Evolutionary conservation across 2,888 invertebrate species (phyloP), one percentile per base, ranked within the genome.

Genomic region (Drosophila putrida): DNA sequence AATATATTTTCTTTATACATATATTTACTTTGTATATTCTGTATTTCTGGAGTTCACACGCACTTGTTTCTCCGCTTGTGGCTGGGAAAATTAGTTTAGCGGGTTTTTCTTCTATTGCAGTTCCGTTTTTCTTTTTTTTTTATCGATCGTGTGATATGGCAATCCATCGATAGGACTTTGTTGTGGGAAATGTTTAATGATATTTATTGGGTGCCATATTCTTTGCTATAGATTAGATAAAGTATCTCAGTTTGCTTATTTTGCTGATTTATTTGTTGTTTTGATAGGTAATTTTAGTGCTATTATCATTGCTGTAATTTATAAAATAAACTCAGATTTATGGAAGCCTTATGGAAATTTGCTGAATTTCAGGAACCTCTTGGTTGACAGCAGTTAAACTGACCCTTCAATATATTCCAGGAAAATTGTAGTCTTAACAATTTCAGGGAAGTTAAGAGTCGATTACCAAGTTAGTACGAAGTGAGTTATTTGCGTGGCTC

Each of bases 51-150:
- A 35, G 49, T 83, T 77, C 84, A 84, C 82, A 82, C 80, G 71
- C 82, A 81, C 82, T 85, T 89, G 79, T 87, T 79, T 69, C 67
- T 59, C 63, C 15, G 51, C 28, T 55, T 65, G 66, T 75, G 63
- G 82, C 86, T 88, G 88, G 86, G 85, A 88, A 85, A 80, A 88
- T 83, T 79, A 77, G 71, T 79, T 79, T 78, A 78, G 51, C 61
- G 54, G 31, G 36, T 53, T 68, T 49, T 55, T 6, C 20, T 33
- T 54, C 76, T 51, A 35, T 60, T 69, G 38, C 46, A 58, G 39
- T 46, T 66, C 25, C 33, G 1, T 41, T 53, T 57, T 20, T 36
- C 1, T 41, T 53, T 57, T 20, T 54, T 50, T 57, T 20, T 54
- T 53, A 51, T 62, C 53, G 51, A 58, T 65, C 39, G 36, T 51